Percentiles rank a stretch among this genome's conserved stretches.
Evolutionary conservation across 2,888 invertebrate species (phyloP).

Genomic region (Romanomermis culicivorax): DNA sequence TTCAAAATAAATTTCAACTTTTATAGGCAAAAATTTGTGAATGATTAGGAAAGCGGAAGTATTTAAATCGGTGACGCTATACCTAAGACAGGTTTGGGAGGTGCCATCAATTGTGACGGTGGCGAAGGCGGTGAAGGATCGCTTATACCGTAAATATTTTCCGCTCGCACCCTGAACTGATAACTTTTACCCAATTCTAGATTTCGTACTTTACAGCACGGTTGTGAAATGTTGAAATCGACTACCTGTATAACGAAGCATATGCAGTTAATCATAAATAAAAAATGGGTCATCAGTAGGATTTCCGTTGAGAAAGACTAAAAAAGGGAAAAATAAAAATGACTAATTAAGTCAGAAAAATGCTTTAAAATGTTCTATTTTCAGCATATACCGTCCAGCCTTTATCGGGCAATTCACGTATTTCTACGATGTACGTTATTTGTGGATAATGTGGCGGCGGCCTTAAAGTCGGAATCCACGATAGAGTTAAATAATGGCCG

Average conservation of each 20-base stretch:
- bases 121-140: constrained; percentile 74
- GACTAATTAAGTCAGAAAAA: too few relatives aligned
- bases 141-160: constrained; percentile 84
- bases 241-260: constrained; percentile 18
- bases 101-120: constrained; percentile 15
- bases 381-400: constrained; percentile 92
- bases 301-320: not conserved
- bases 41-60: too few relatives aligned
- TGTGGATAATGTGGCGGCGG: constrained; percentile 52
- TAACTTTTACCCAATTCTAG: constrained; percentile 81
- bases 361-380: constrained; percentile 33
- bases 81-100: constrained; percentile 24
- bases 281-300: not conserved
- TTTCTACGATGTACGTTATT: constrained; percentile 81
- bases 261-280: not conserved
- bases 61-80: too few relatives aligned
- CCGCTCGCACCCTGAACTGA: constrained; percentile 77
- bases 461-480: constrained; percentile 81
- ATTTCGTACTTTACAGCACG: constrained; percentile 67
- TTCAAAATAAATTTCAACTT: not conserved
- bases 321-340: not conserved
- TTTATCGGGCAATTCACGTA: constrained; percentile 69
- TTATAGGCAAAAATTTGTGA: too few relatives aligned
- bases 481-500: constrained; percentile 61
- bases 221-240: constrained; percentile 46